Evolutionary conservation across 2,113 vertebrate species (phyloP).

Genomic region (Phalacrocorax carbo): DNA sequence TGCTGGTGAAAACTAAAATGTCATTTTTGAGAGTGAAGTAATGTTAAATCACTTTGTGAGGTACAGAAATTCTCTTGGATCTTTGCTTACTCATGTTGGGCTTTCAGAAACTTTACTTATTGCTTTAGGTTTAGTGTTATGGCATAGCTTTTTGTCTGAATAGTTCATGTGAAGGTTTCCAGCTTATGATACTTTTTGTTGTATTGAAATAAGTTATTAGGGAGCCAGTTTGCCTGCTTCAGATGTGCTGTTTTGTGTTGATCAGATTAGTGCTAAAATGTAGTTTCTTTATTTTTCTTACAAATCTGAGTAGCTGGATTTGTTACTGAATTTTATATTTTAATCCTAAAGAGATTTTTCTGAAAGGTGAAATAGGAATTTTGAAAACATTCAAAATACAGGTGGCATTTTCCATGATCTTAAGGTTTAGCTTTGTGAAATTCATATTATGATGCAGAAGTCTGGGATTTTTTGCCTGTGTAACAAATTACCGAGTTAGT

Average conservation of each 20-base stretch:
- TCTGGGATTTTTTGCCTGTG: neutral
- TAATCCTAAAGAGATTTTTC: neutral
- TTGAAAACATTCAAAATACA: neutral
- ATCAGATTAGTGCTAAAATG: neutral
- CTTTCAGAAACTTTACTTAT: neutral
- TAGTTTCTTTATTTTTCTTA: neutral
- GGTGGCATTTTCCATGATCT: neutral
- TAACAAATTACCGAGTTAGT: neutral
- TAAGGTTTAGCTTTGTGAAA: neutral
- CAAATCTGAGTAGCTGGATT: neutral
- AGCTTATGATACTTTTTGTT: neutral
- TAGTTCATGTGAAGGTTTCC: neutral
- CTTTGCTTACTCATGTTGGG: neutral
- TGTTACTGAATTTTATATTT: neutral
- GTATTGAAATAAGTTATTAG: neutral
- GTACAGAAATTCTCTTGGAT: neutral
- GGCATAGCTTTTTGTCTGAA: neutral
- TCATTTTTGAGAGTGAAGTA: neutral
- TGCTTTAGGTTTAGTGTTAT: neutral
- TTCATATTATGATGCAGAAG: neutral
- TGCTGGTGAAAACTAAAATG: neutral
- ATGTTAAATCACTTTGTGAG: neutral
- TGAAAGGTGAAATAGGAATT: neutral
- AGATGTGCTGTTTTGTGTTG: neutral
- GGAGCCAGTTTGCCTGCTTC: neutral